phyloP scores from a whole-genome alignment of 2,113 vertebrate species.

The Tragelaphus imberbis region DNA sequence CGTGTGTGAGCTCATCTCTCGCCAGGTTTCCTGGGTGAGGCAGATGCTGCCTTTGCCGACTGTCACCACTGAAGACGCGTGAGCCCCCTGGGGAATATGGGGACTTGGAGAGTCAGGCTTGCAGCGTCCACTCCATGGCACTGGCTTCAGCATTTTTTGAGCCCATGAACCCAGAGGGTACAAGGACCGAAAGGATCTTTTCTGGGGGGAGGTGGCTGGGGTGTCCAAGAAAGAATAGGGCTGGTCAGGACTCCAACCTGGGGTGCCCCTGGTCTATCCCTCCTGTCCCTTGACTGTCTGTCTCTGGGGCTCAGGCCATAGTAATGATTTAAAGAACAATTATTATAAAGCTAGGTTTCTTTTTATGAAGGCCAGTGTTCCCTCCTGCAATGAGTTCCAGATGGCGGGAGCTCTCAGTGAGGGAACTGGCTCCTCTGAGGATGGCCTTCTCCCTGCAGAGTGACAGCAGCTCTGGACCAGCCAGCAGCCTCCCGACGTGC shows the following conservation, averaged over 20 bases:
- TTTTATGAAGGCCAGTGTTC: constrained; percentile 82
- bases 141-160: background rate
- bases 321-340: constrained; percentile 87
- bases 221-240: background rate
- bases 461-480: constrained; percentile 80
- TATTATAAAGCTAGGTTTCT: constrained; percentile 81
- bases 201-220: background rate
- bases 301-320: constrained; percentile 77
- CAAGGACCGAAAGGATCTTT: background rate
- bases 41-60: background rate
- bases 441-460: constrained; percentile 77
- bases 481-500: constrained; percentile 75
- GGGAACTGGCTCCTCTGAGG: constrained; percentile 78
- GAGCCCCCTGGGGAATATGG: background rate
- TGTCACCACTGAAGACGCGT: background rate
- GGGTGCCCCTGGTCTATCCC: background rate
- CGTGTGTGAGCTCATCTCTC: background rate
- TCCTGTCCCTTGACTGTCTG: constrained; percentile 67
- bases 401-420: constrained; percentile 84
- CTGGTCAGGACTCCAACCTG: background rate
- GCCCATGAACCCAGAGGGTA: background rate
- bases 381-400: constrained; percentile 86
- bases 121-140: background rate
- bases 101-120: background rate
- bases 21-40: background rate